Conservation (phyloP, 2,888 invertebrate genomes). For the Drosophila pegasa region DNA sequence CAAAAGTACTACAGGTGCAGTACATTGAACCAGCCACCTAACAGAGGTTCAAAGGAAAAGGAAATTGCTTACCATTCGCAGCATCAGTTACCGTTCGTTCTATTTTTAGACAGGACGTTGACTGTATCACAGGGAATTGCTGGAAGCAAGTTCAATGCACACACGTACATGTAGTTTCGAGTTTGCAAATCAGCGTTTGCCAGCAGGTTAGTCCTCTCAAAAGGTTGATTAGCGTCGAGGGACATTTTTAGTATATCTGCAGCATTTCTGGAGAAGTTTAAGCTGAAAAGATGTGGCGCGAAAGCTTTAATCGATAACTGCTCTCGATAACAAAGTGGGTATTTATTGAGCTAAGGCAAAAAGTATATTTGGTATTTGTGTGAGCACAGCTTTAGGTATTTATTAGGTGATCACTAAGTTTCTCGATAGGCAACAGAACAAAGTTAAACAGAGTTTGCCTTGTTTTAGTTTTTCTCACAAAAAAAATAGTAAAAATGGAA, state of each 20-base stretch:
- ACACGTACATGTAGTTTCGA: conserved; percentile 26
- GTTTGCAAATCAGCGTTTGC: conserved; percentile 24
- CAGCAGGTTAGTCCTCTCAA: conserved; percentile 21
- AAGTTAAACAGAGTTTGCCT: neutral
- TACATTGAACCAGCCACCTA: conserved; percentile 43
- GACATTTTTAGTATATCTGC: neutral
- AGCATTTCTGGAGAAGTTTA: neutral
- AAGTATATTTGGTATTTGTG: conserved; percentile 13
- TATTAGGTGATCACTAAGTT: conserved; percentile 12
- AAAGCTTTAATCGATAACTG: conserved; percentile 20
- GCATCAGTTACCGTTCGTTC: conserved; percentile 56
- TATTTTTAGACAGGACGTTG: conserved; percentile 44
- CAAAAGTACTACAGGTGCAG: conserved; percentile 49
- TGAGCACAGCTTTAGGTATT: conserved; percentile 21
- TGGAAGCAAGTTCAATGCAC: conserved; percentile 55
- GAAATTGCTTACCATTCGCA: conserved; percentile 56
- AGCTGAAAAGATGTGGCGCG: neutral
- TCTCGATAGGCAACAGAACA: no score
- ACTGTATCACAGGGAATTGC: conserved; percentile 23
- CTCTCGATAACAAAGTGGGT: conserved; percentile 30
- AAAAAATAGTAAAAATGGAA: conserved; percentile 26
- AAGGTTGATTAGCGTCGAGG: neutral
- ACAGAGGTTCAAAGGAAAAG: conserved; percentile 50
- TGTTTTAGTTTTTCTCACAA: conserved; percentile 6
- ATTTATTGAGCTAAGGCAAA: neutral